phyloP scores from a whole-genome alignment of 2,888 invertebrate species.

The Polylopha cassiicola region DNA sequence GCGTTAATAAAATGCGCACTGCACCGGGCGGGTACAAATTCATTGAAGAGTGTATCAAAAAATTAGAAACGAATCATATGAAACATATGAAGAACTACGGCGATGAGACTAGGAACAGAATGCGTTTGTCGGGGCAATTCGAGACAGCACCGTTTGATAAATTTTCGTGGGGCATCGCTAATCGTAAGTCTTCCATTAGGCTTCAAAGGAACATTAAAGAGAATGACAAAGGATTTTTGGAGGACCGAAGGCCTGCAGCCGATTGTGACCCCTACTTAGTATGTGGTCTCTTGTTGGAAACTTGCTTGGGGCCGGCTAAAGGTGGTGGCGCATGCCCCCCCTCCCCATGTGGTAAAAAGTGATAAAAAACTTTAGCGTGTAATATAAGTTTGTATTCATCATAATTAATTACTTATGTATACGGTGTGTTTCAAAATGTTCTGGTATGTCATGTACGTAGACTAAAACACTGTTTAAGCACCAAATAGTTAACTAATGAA shows the following conservation, averaged over 20 bases:
- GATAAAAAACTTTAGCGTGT: too few relatives aligned
- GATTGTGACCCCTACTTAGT: conserved; percentile 91
- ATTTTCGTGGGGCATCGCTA: conserved; percentile 93
- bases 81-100: conserved; percentile 96
- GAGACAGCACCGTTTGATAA: conserved; percentile 97
- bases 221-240: conserved; percentile 93
- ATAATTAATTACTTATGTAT: too few relatives aligned
- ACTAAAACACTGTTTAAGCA: too few relatives aligned
- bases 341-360: too few relatives aligned
- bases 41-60: conserved; percentile 95
- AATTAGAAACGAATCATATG: conserved; percentile 89
- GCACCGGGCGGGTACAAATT: conserved; percentile 83
- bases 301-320: conserved; percentile 43
- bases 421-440: too few relatives aligned
- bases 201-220: conserved; percentile 92
- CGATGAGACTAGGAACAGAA: conserved; percentile 93
- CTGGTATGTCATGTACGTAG: too few relatives aligned
- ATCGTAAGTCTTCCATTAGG: conserved; percentile 93
- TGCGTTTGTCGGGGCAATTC: conserved; percentile 94
- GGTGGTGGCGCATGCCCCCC: conserved; percentile 20
- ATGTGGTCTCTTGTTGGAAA: conserved; percentile 72
- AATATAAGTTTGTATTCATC: too few relatives aligned
- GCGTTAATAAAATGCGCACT: conserved; percentile 88
- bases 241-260: conserved; percentile 93
- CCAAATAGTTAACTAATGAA: too few relatives aligned